A percentile compares a stretch with the other conserved stretches of the same genome.
These are phyloP conservation scores for Conchocele bisecta DNA, from an alignment of 2,888 invertebrate species.

Conservation along the genomic window DNA sequence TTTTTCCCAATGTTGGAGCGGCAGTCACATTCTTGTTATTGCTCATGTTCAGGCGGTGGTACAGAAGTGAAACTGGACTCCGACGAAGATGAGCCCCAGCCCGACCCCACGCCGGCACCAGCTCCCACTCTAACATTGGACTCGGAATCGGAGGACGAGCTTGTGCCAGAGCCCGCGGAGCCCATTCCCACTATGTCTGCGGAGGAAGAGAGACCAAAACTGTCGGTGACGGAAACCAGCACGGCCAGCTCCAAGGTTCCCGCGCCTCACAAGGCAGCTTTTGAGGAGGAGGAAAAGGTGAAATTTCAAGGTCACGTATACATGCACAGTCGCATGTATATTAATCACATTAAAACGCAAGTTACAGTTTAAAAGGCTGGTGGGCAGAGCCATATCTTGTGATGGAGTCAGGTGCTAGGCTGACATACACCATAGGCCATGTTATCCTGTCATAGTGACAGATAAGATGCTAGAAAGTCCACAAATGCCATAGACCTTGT, in stretches of 20 bases:
- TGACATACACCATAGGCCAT: too few species aligned
- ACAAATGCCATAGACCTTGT: too few species aligned
- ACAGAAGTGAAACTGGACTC: conserved; percentile 75
- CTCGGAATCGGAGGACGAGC: conserved; percentile 4
- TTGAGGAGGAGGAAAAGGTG: conserved; percentile 39
- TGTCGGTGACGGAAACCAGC: conserved; percentile 63
- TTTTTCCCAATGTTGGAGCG: too few species aligned
- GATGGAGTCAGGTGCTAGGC: too few species aligned
- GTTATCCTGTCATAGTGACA: too few species aligned
- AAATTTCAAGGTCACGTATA: conserved; percentile 27
- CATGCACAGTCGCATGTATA: background rate
- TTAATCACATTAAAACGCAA: too few species aligned
- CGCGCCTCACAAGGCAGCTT: too few species aligned
- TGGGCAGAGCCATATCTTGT: too few species aligned
- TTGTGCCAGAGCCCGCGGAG: conserved; percentile 10
- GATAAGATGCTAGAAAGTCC: too few species aligned
- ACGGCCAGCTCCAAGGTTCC: conserved; percentile 62
- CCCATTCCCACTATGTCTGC: conserved; percentile 48
- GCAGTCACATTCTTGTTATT: too few species aligned
- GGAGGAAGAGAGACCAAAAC: conserved; percentile 64
- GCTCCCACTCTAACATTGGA: conserved; percentile 30
- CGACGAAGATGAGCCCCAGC: conserved; percentile 59
- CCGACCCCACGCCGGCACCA: conserved; percentile 32
- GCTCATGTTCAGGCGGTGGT: conserved; percentile 52
- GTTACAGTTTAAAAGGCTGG: too few species aligned